Evolutionary conservation across 2,888 invertebrate species (phyloP), one percentile per base, ranked within the genome.

Genomic region (Mechanitis mazaeus): DNA sequence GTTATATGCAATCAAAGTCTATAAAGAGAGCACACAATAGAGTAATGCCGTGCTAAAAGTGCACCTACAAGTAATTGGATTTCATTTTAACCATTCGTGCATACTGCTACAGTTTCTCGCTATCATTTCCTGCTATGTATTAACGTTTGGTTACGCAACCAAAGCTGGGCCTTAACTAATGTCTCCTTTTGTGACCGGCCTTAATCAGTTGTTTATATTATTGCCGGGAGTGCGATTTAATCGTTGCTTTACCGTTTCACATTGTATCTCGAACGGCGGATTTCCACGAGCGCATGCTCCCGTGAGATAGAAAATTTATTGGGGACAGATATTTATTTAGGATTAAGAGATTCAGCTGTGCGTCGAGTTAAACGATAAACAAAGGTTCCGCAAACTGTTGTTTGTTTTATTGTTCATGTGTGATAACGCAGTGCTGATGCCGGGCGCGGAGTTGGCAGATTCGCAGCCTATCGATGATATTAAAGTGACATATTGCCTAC

Each of bases 201-300:
- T 83, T 86, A 87, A 88, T 88, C 87, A 84, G 86, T 87, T 87
- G 87, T 85, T 87, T 88, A 88, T 87, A 87, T 87, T 88, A 88
- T 87, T 88, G 81, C 82, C 75, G 72, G 76, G 82, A 82, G 77
- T 78, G 77, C 69, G 87, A 89, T 89, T 81, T 87, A 83, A 88
- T 87, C 86, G 79, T 80, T 76, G 69, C 72, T 84, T 85, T 85
- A 88, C 87, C 84, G 87, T 88, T 88, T 75, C 81, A 81, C 83
- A 84, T 85, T 87, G 85, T 87, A 80, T 79, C 77, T 76, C 68
- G 70, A 71, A 76, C 75, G 74, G 74, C 71, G 71, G 77, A 71
- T 77, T 78, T 77, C 76, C 72, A 74, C 73, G 69, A 70, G 70
- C 69, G 68, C 64, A 65, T 64, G 65, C 71, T 72, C 72, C 68